phyloP scores from a whole-genome alignment of 1,140 invertebrate species.

The Oscheius sp. region DNA sequence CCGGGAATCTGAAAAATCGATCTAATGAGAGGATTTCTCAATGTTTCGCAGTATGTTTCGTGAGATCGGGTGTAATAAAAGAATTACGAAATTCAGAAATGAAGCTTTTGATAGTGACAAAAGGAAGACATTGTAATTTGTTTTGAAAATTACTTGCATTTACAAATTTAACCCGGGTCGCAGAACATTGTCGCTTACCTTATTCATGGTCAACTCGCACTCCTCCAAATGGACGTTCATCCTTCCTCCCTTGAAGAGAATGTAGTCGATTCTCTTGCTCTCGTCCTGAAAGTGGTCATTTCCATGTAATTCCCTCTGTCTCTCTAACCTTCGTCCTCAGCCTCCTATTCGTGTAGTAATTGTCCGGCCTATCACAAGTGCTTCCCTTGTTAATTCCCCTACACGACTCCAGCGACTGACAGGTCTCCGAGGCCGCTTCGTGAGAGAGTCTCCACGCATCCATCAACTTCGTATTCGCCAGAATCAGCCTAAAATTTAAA shows the following conservation, averaged over 20 bases:
- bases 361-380: constrained; percentile 78
- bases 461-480: constrained; percentile 22
- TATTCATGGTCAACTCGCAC: constrained; percentile 51
- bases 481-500: constrained; percentile 23
- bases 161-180: no score
- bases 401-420: neutral
- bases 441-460: constrained; percentile 34
- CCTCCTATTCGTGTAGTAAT: constrained; percentile 72
- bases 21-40: no score
- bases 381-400: constrained; percentile 61
- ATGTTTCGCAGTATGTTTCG: no score
- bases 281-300: constrained; percentile 65
- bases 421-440: constrained; percentile 2
- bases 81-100: no score
- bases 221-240: constrained; percentile 37
- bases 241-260: constrained; percentile 70
- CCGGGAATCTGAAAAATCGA: constrained; percentile 37
- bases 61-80: no score
- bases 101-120: no score
- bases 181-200: no score
- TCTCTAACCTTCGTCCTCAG: neutral
- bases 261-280: constrained; percentile 86
- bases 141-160: no score
- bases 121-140: no score
- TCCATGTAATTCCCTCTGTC: neutral